Conservation (phyloP, 1,140 invertebrate species). For the Drosophila burlai region DNA sequence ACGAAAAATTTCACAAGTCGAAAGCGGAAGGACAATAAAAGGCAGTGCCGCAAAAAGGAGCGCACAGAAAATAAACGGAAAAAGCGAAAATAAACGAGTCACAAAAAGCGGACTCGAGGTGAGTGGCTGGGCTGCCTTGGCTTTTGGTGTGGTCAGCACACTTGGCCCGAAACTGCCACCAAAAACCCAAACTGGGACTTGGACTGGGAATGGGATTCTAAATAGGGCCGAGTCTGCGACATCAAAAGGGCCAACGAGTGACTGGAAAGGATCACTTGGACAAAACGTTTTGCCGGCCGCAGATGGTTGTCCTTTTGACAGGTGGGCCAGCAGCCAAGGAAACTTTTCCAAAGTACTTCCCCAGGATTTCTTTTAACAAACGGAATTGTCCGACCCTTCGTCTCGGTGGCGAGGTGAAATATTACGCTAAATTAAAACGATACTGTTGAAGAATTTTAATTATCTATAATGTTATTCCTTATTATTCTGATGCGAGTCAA, state of each 20-base stretch:
- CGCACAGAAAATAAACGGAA: slow-evolving; percentile 37
- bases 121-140: slow-evolving; percentile 49
- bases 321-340: slow-evolving; percentile 38
- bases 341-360: slow-evolving; percentile 38
- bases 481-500: not conserved
- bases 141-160: slow-evolving; percentile 74
- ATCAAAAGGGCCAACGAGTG: slow-evolving; percentile 31
- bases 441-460: slow-evolving; percentile 24
- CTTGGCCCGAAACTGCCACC: slow-evolving; percentile 19
- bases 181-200: not conserved
- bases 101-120: slow-evolving; percentile 51
- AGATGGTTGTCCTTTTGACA: slow-evolving; percentile 71
- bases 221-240: slow-evolving; percentile 8
- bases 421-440: slow-evolving; percentile 12
- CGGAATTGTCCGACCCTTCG: slow-evolving; percentile 11
- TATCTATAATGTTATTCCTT: slow-evolving; percentile 20
- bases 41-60: slow-evolving; percentile 54
- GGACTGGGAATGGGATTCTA: not conserved
- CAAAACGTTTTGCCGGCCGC: slow-evolving; percentile 52
- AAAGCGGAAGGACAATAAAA: slow-evolving; percentile 78
- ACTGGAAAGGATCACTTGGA: slow-evolving; percentile 42
- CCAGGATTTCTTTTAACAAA: slow-evolving; percentile 38
- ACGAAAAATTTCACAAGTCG: slow-evolving; percentile 76
- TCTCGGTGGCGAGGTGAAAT: not conserved
- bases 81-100: slow-evolving; percentile 56